Conservation (phyloP, 1,140 invertebrate species). For the Drosophila melanogaster region DNA sequence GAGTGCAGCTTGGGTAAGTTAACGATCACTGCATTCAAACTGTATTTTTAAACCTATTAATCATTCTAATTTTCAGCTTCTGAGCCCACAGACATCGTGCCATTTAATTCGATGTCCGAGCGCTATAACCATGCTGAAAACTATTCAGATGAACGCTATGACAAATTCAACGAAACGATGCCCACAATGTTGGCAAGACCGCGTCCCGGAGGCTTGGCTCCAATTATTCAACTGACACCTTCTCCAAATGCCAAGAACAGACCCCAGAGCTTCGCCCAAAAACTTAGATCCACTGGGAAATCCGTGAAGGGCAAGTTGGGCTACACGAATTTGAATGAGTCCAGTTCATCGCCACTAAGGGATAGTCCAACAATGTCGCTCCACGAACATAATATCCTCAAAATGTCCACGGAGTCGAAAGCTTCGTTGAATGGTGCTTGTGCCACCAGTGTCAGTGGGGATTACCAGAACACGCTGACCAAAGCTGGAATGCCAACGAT, state of each 20-base stretch:
- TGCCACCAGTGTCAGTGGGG: conserved; percentile 75
- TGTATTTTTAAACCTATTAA: not conserved
- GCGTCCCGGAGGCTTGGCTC: conserved; percentile 65
- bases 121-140: conserved; percentile 74
- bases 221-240: conserved; percentile 85
- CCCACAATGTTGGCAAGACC: conserved; percentile 55
- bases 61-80: conserved; percentile 84
- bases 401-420: conserved; percentile 78
- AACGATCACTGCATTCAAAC: not conserved
- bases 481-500: conserved; percentile 64
- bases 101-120: conserved; percentile 77
- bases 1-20: conserved; percentile 83
- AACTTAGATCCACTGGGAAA: conserved; percentile 92
- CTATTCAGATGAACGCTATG: conserved; percentile 82
- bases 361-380: conserved; percentile 87
- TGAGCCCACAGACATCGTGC: conserved; percentile 87
- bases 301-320: conserved; percentile 89
- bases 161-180: conserved; percentile 84
- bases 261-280: conserved; percentile 94
- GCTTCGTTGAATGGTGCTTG: conserved; percentile 78
- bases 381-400: conserved; percentile 86
- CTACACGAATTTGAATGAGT: conserved; percentile 85
- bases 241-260: conserved; percentile 89
- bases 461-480: conserved; percentile 75
- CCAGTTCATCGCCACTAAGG: conserved; percentile 89